A percentile compares a stretch with the other conserved stretches of the same genome.
These are phyloP conservation scores for Ceryle rudis DNA, from an alignment of 2,797 vertebrate genomes.

Conservation along the genomic window DNA sequence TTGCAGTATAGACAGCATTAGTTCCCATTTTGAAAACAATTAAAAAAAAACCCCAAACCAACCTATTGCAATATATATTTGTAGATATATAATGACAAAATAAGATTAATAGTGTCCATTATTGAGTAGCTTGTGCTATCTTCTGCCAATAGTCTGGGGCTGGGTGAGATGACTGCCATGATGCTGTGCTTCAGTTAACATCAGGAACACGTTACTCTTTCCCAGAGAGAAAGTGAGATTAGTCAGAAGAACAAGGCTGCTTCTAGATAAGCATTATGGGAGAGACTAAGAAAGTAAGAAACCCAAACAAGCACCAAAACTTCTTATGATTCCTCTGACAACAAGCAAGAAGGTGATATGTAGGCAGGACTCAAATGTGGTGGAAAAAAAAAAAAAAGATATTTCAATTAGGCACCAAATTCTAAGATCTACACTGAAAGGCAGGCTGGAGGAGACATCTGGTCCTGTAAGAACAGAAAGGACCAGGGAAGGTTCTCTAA, in stretches of 20 bases:
- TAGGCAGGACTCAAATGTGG: neutral
- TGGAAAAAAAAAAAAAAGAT: too few species aligned
- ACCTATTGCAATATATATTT: neutral
- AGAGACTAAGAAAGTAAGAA: neutral
- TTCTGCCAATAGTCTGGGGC: neutral
- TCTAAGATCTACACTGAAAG: neutral
- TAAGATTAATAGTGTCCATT: neutral
- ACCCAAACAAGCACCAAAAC: neutral
- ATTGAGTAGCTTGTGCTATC: neutral
- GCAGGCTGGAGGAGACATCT: neutral
- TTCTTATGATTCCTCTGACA: neutral
- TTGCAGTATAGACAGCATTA: neutral
- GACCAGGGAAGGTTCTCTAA: neutral
- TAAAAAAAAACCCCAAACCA: neutral
- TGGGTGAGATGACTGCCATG: neutral
- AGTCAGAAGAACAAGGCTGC: neutral
- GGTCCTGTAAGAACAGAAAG: neutral
- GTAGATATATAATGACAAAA: neutral
- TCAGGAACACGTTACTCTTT: neutral
- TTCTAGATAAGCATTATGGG: neutral
- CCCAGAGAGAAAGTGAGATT: neutral
- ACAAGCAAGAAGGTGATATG: neutral
- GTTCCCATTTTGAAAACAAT: neutral
- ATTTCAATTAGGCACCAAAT: neutral
- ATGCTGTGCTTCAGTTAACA: rapidly evolving